These are phyloP conservation scores for Eleutherodactylus coqui DNA, from an alignment of 2,797 vertebrate species.

Conservation along the genomic window DNA sequence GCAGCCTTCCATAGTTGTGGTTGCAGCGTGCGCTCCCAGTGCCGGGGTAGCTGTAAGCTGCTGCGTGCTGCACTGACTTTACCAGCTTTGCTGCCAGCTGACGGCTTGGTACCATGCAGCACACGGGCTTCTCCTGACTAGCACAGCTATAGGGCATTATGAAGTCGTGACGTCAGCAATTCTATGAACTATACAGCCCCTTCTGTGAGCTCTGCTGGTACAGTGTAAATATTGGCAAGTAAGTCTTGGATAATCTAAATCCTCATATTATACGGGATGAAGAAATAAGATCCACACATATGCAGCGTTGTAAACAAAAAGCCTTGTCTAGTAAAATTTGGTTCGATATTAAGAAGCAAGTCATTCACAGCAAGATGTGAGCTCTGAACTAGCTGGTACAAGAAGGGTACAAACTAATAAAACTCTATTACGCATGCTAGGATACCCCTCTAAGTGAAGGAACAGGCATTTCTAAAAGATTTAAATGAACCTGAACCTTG, in stretches of 20 bases:
- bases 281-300: not conserved
- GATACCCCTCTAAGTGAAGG: too few relatives aligned
- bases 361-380: not conserved
- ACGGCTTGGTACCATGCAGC: conserved; percentile 38
- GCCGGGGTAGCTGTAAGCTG: conserved; percentile 4
- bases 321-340: not conserved
- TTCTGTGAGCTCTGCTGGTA: not conserved
- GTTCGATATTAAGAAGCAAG: not conserved
- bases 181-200: not conserved
- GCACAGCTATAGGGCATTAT: conserved; percentile 21
- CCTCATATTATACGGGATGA: not conserved
- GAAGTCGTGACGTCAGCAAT: conserved; percentile 2
- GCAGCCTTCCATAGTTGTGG: not conserved
- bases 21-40: not conserved
- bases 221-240: not conserved
- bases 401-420: too few relatives aligned
- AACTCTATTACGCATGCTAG: too few relatives aligned
- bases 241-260: not conserved
- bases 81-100: conserved; percentile 43
- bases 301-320: not conserved
- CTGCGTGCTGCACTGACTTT: conserved; percentile 50
- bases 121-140: not conserved
- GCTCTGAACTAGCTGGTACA: too few relatives aligned
- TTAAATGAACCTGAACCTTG: too few relatives aligned
- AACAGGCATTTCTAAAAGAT: too few relatives aligned